phyloP scores from a whole-genome alignment of 1,140 invertebrate species.

The Drosophila kurseongensis region DNA sequence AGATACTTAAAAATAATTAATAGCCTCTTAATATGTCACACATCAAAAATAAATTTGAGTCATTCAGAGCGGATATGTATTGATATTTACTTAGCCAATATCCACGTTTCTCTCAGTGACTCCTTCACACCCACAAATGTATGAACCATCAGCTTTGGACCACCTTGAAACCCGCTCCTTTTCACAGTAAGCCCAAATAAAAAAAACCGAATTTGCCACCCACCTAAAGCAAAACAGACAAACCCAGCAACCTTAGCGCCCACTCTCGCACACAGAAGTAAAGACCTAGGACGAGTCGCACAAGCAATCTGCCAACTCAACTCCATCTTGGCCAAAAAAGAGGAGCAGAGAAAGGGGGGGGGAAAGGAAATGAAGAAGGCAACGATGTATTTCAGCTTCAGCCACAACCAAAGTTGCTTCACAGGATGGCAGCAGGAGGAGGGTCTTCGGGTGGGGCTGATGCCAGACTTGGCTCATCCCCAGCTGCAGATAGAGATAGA shows the following conservation, averaged over 20 bases:
- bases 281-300: slow-evolving; percentile 35
- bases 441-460: slow-evolving; percentile 35
- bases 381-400: slow-evolving; percentile 73
- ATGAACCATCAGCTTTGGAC: slow-evolving; percentile 69
- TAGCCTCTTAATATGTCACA: too few species aligned
- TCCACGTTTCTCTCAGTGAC: slow-evolving; percentile 43
- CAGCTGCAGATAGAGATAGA: slow-evolving; percentile 41
- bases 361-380: slow-evolving; percentile 59
- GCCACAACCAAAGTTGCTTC: slow-evolving; percentile 80
- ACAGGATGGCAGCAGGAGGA: slow-evolving; percentile 26
- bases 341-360: slow-evolving; percentile 29
- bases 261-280: slow-evolving; percentile 18
- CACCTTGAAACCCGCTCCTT: slow-evolving; percentile 15
- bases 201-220: slow-evolving; percentile 49
- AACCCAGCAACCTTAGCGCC: slow-evolving; percentile 51
- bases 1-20: too few species aligned
- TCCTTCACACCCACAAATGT: slow-evolving; percentile 46
- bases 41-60: background rate
- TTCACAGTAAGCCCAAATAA: slow-evolving; percentile 14
- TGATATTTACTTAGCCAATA: background rate
- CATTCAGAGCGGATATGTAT: background rate
- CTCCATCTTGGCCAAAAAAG: slow-evolving; percentile 79
- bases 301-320: slow-evolving; percentile 60
- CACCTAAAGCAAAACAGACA: slow-evolving; percentile 72
- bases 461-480: slow-evolving; percentile 75